Evolutionary conservation across 2,888 invertebrate species (phyloP).

Genomic region (Ditula angustiorana): DNA sequence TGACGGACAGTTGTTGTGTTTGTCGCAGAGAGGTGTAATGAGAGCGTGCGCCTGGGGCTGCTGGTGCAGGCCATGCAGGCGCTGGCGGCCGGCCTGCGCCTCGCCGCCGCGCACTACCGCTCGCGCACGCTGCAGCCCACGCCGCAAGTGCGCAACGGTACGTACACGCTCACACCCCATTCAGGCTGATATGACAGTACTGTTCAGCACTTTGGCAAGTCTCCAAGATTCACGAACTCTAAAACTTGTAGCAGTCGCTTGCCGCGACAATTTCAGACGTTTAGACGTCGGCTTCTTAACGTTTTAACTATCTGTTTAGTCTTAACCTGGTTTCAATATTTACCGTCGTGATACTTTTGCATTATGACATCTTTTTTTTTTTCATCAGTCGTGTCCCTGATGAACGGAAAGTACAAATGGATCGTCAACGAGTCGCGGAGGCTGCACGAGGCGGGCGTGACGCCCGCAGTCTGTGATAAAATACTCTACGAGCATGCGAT

Average conservation of each 20-base stretch:
- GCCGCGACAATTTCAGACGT: too few relatives aligned
- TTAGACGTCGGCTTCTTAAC: too few relatives aligned
- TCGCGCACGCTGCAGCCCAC: slow-evolving; percentile 95
- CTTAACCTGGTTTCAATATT: too few relatives aligned
- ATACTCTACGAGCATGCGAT: slow-evolving; percentile 99
- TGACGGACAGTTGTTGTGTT: not conserved
- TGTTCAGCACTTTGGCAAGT: too few relatives aligned
- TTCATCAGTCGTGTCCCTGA: slow-evolving; percentile 92
- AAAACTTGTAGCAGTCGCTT: too few relatives aligned
- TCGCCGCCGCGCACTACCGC: slow-evolving; percentile 95
- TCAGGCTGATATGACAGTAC: too few relatives aligned
- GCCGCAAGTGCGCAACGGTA: slow-evolving; percentile 95
- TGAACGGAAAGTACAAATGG: slow-evolving; percentile 96
- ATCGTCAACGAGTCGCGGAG: slow-evolving; percentile 95
- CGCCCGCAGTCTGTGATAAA: slow-evolving; percentile 96
- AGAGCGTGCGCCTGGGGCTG: slow-evolving; percentile 90
- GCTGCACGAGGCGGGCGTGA: slow-evolving; percentile 92
- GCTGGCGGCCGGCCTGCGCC: slow-evolving; percentile 96
- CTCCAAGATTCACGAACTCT: too few relatives aligned
- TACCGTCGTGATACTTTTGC: not conserved
- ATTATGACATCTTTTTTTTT: slow-evolving; percentile 45
- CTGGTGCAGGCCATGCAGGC: slow-evolving; percentile 96
- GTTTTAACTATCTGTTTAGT: too few relatives aligned
- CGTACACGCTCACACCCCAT: slow-evolving; percentile 45
- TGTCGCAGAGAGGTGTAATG: slow-evolving; percentile 67